Evolutionary conservation across 2,113 vertebrate species (phyloP).

Genomic region (Fulica atra): DNA sequence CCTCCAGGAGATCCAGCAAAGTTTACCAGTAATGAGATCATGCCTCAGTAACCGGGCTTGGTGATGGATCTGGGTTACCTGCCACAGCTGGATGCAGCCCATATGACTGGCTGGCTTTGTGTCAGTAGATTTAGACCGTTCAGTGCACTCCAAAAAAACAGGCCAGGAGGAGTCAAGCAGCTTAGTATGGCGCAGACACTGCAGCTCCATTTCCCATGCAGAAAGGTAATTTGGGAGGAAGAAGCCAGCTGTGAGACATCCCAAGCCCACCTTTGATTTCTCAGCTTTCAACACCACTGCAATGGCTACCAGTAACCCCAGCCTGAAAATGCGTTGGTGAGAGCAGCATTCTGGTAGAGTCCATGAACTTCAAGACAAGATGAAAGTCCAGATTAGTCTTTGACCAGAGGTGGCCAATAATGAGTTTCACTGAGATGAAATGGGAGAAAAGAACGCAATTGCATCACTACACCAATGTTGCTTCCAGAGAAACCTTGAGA

Average conservation of each 20-base stretch:
- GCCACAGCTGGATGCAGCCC: not conserved
- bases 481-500: not conserved
- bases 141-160: not conserved
- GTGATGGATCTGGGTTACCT: not conserved
- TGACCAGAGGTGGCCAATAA: not conserved
- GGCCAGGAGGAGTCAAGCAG: not conserved
- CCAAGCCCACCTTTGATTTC: not conserved
- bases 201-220: not conserved
- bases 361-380: not conserved
- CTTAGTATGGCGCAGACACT: not conserved
- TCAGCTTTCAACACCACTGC: not conserved
- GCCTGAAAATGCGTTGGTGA: rapidly evolving
- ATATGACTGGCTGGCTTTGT: not conserved
- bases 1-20: not conserved
- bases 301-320: not conserved
- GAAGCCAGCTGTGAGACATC: not conserved
- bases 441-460: not conserved
- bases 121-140: not conserved
- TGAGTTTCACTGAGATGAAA: not conserved
- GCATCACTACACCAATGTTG: not conserved
- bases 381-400: not conserved
- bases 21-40: not conserved
- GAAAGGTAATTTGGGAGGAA: not conserved
- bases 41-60: not conserved
- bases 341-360: not conserved